Evolutionary conservation across 2,888 invertebrate species (phyloP).

Genomic region (Parochlus steinenii): DNA sequence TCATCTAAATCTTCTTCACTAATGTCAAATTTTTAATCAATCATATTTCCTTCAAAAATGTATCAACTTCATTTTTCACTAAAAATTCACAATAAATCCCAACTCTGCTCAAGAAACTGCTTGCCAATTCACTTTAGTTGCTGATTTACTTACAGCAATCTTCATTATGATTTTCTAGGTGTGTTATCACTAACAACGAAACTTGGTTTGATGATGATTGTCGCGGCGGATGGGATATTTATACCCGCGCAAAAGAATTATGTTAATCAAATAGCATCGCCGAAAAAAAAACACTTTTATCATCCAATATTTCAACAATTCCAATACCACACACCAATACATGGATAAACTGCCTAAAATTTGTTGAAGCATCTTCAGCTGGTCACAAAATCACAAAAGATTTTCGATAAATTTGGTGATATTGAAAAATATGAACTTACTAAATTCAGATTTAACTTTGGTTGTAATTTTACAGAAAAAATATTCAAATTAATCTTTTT

Average conservation of each 20-base stretch:
- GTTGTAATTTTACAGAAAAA: no score
- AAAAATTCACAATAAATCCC: slow-evolving; percentile 1
- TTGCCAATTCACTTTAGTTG: not conserved
- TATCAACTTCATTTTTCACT: no score
- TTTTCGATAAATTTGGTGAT: not conserved
- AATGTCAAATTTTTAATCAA: no score
- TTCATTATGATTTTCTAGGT: slow-evolving; percentile 10
- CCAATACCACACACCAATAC: no score
- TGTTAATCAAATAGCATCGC: not conserved
- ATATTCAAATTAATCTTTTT: no score
- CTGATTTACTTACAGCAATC: slow-evolving; percentile 11
- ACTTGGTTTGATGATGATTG: slow-evolving; percentile 9
- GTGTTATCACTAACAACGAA: slow-evolving; percentile 12
- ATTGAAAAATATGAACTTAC: slow-evolving; percentile 11
- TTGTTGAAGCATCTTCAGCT: slow-evolving; percentile 9
- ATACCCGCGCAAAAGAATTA: slow-evolving; percentile 9
- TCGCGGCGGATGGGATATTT: slow-evolving; percentile 5
- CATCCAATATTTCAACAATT: no score
- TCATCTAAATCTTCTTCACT: no score
- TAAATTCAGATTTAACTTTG: no score
- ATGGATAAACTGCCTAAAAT: no score
- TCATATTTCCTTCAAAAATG: no score
- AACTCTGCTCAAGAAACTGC: not conserved
- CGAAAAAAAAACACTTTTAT: not conserved
- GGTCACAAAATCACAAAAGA: slow-evolving; percentile 6